phyloP scores from a whole-genome alignment of 1,140 invertebrate genomes.

The Teleopsis dalmanni region DNA sequence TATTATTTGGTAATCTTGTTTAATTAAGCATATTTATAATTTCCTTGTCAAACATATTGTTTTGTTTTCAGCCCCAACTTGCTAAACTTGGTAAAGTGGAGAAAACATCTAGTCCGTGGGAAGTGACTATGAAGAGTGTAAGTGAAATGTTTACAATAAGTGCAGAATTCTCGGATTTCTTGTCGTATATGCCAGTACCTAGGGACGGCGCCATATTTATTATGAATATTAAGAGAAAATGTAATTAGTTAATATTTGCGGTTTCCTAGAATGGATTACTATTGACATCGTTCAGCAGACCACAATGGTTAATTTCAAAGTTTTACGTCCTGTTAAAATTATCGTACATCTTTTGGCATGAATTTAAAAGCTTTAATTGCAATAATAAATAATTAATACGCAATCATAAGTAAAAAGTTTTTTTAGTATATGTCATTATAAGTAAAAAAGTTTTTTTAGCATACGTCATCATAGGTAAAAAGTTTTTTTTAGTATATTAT shows the following conservation, averaged over 20 bases:
- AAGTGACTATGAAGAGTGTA: slow-evolving; percentile 7
- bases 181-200: slow-evolving; percentile 9
- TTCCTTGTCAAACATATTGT: neutral
- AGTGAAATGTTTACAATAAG: slow-evolving; percentile 7
- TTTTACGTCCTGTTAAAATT: no score
- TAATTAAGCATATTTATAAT: neutral
- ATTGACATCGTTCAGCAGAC: no score
- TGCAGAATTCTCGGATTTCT: slow-evolving; percentile 3
- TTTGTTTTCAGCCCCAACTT: neutral
- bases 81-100: no score
- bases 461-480: no score
- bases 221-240: neutral
- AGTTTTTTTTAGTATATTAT: no score
- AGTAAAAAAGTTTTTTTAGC: no score
- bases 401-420: no score
- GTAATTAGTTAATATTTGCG: neutral
- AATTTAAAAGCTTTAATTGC: no score
- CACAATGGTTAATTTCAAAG: no score
- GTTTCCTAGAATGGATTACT: neutral
- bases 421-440: no score
- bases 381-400: no score
- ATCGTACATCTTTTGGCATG: no score
- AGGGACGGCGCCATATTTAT: slow-evolving; percentile 5
- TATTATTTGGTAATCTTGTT: slow-evolving; percentile 8
- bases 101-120: neutral